These are phyloP conservation scores for Flexamia atlantica DNA, from an alignment of 2,888 invertebrate genomes.

Conservation along the genomic window DNA sequence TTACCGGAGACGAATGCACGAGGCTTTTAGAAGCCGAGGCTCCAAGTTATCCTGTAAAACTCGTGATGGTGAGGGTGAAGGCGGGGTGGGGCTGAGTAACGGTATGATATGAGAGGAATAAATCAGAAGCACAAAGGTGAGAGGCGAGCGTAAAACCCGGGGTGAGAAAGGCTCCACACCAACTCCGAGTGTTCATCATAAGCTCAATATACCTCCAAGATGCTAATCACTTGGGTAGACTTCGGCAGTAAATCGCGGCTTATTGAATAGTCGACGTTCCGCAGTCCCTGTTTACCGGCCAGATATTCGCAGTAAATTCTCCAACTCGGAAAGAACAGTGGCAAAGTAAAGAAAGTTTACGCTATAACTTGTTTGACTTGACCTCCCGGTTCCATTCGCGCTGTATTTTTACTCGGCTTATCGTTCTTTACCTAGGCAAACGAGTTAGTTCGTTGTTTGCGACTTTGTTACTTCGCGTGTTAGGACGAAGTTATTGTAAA, in stretches of 20 bases:
- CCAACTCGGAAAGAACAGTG: conserved; percentile 42
- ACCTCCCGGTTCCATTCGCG: conserved; percentile 40
- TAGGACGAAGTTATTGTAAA: no score
- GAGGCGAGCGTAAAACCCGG: no score
- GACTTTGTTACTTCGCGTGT: background rate
- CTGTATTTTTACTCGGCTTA: conserved; percentile 25
- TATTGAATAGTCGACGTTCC: conserved; percentile 25
- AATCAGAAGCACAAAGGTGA: conserved; percentile 12
- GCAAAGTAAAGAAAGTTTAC: conserved; percentile 50
- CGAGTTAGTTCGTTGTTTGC: background rate
- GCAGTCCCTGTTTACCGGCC: background rate
- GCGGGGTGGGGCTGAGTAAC: background rate
- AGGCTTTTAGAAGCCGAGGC: background rate
- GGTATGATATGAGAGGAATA: conserved; percentile 17
- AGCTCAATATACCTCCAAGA: conserved; percentile 20
- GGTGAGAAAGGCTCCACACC: no score
- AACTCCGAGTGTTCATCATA: conserved; percentile 18
- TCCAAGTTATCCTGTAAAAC: background rate
- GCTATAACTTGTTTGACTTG: conserved; percentile 33
- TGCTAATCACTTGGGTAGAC: conserved; percentile 6
- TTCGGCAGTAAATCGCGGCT: conserved; percentile 33
- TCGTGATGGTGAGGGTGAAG: background rate
- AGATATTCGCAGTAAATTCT: background rate
- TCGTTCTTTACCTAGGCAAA: conserved; percentile 14
- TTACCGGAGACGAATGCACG: no score